Base-by-base conservation (phyloP, 2,797 vertebrate genomes). In the Sternarchorhynchus goeldii region DNA sequence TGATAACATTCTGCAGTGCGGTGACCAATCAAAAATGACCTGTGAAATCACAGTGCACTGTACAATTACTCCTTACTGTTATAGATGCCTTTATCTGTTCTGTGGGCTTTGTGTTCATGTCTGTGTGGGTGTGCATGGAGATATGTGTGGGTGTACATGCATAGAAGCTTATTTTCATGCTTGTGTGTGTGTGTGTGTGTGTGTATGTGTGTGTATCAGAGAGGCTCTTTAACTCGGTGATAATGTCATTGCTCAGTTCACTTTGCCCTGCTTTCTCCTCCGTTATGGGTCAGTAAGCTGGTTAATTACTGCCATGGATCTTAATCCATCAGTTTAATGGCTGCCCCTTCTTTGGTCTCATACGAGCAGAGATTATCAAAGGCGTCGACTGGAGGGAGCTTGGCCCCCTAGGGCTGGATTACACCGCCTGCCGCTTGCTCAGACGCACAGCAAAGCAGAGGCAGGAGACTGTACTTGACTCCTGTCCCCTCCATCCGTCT, bases 291-390 rank as follows among this genome's bases (percentile, higher is more conserved):
- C 91, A 92, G 92, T 92, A 90, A 91, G 80, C 77, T 81, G 62
- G 80, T 90, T 91, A 91, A 92, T 91, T 91, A 90, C 88, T 34
- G 81, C 82, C 53, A 86, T 92, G 83, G 86, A 89, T 92, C 90
- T 90, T 86, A 80, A 76, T 76, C 70, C 79, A 87, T 88, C 85
- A 82, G 74, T 87, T 86, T 87, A 76, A 89, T 84, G 76, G 59
- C 45, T 5, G 25, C 25, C 34, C 32, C 80, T 64, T 32, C 77
- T 70, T 73, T 70, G 73, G 76, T 59, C 80, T 87, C 79, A 86
- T 81, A 90, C 84, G 84, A 81, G 66, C 71, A 79, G 74, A 85
- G 78, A 45, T 83, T 75, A 79, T 78, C 75, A 53, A 73, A 66
- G 45, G 53, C 81, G 84, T 81, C 25, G 68, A 53, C 53, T 62